Base-by-base conservation (phyloP, 2,888 invertebrate genomes). In the Plebejus argus region DNA sequence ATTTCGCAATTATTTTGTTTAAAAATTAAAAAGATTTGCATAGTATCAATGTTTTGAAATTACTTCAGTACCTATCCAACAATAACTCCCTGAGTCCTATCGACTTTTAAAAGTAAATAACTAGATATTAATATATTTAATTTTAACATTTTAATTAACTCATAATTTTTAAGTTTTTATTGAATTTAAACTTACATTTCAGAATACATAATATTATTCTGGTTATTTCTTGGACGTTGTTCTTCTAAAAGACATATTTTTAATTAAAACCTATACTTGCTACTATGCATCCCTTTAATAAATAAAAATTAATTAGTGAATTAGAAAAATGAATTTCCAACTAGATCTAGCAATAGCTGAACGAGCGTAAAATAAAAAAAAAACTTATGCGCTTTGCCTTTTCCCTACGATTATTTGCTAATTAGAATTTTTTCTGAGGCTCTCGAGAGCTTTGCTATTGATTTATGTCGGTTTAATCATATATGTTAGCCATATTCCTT, bases 361-460 rank as follows among this genome's bases (percentile, higher is more conserved):
- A 33, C 15, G 66, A 33, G 28, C 66, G 28, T 15, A 28, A 66
- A 66, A 66, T 66, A 66, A 66, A 66, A 66, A 66, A 12, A 66
- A 66, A 66, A 66, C 66, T 66, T 33, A 28, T 28, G 4, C 66
- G 66, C 66, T 66, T 66, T 66, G 66, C 28, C 66, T 28, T 66
- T 53, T 66, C 66, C 66, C 66, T 28, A 33, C 15, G 66, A 66
- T 66, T 33, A 66, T 66, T 66, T 66, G 66, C 66, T 66, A 66
- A 66, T 66, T 66, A 66, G 66, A 15, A 33, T 1, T 66, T 28
- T 66, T 66, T 66, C 28, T 28, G 66, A 28, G 15, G 66, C 28
- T 33, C 66, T 66, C 66, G 3, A 66, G 66, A 66, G 66, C 66
- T 33, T 28, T 66, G 66, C 28, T 15, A 66, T 66, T 66, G 66